phyloP scores from a whole-genome alignment of 2,797 vertebrate genomes.

The Onychomys torridus region DNA sequence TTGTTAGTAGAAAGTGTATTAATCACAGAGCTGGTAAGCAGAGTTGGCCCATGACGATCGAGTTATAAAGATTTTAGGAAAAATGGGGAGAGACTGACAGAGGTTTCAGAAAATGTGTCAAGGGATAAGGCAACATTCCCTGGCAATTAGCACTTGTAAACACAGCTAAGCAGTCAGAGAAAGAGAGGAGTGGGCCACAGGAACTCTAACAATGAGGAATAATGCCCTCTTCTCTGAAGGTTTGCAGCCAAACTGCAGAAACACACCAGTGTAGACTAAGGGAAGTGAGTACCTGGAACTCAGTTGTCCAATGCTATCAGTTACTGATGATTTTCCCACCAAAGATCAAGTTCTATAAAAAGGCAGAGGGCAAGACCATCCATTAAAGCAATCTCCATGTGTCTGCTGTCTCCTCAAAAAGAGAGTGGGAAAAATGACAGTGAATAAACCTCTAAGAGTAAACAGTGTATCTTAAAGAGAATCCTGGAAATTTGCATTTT shows the following conservation, averaged over 20 bases:
- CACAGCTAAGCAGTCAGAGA: background rate
- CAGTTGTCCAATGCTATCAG: fast-evolving
- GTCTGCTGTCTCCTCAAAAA: fast-evolving
- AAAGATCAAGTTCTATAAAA: background rate
- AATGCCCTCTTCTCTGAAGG: too few relatives aligned
- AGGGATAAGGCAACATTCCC: background rate
- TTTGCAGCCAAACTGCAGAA: background rate
- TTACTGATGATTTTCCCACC: background rate
- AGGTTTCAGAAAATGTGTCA: background rate
- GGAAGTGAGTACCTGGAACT: background rate
- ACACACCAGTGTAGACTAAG: too few relatives aligned
- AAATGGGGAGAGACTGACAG: background rate
- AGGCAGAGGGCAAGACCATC: background rate
- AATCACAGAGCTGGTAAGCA: background rate
- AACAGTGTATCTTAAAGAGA: background rate
- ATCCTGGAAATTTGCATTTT: background rate
- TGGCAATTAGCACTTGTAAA: background rate
- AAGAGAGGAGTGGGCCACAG: fast-evolving
- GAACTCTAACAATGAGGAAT: background rate
- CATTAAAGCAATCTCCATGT: background rate
- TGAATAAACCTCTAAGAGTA: background rate
- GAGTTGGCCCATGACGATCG: background rate
- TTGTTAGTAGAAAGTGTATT: background rate
- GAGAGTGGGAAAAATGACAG: background rate
- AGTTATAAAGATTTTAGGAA: background rate